Evolutionary conservation across 2,797 vertebrate genomes (phyloP), one percentile per base, ranked within the genome.

Genomic region (Lepus townsendii): DNA sequence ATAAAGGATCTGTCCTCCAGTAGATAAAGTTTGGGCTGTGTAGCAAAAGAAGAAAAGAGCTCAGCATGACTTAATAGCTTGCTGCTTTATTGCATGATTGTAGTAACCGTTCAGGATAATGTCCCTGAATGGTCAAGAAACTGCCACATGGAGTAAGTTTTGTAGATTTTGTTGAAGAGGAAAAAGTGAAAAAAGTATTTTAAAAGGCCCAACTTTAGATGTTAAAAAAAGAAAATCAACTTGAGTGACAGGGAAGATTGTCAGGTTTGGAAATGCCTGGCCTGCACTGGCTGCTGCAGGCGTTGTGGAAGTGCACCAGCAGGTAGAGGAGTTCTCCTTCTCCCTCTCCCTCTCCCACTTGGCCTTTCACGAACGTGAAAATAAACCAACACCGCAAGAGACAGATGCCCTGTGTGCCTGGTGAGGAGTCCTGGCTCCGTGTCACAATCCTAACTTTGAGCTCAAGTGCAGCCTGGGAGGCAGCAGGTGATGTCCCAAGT

Each of bases 141-240:
- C 32, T 84, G 73, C 86, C 32, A 87, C 17, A 68, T 72, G 10
- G n/a, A 71, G 57, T 17, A 89, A 89, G 24, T 95, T 79, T 80
- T 26, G 90, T 95, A 77, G 75, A 35, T 94, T 91, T 77, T 69
- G 30, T 76, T 94, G 90, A 82, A 96, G 88, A 80, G 22, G 83
- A 26, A 69, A 66, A 78, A 76, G 19, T 75, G 13, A 83, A 6
- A 72, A 30, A 66, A 26, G 65, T 66, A 50, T 47, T 91, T 92
- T 26, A 84, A 26, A 73, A 76, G 78, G 66, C 77, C 91, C 38
- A 86, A 42, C 52, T 85, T 95, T 83, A 13, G 72, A 76, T 92
- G 30, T 75, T 89, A 80, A 88, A 54, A 85, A 66, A 79, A 7
- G 17, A 42, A 42, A 42, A 42, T 89, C 65, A 90, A 79, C 60